Conservation (phyloP, 2,113 vertebrate species). For the Clarias gariepinus region DNA sequence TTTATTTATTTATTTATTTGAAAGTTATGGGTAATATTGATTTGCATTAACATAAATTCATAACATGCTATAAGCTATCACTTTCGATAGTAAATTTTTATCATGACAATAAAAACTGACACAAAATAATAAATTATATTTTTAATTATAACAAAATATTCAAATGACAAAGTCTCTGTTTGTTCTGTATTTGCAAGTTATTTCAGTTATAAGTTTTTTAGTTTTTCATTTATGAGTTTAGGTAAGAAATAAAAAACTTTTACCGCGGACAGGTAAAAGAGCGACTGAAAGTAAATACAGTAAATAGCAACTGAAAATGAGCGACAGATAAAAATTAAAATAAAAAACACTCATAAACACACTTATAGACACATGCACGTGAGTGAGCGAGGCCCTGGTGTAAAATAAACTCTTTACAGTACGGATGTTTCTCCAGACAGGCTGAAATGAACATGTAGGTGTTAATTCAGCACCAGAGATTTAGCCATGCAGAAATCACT, state of each 20-base stretch:
- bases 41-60: neutral
- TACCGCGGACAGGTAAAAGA: neutral
- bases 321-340: too few species aligned
- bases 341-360: neutral
- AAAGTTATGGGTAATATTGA: neutral
- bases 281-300: neutral
- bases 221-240: too few species aligned
- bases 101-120: neutral
- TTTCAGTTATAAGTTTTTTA: too few species aligned
- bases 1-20: neutral
- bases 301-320: neutral
- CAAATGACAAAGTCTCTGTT: neutral
- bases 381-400: neutral
- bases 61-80: neutral
- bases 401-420: neutral
- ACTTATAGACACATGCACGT: too few species aligned
- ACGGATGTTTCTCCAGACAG: neutral
- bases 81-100: neutral
- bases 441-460: neutral
- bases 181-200: neutral
- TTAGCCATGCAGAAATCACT: constrained; percentile 33
- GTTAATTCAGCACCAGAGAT: neutral
- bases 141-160: neutral
- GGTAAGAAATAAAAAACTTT: neutral
- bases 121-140: neutral